Percentiles rank a stretch among this genome's conserved stretches.
These are phyloP conservation scores for Mobula hypostoma DNA, from an alignment of 2,113 vertebrate species.

Conservation along the genomic window DNA sequence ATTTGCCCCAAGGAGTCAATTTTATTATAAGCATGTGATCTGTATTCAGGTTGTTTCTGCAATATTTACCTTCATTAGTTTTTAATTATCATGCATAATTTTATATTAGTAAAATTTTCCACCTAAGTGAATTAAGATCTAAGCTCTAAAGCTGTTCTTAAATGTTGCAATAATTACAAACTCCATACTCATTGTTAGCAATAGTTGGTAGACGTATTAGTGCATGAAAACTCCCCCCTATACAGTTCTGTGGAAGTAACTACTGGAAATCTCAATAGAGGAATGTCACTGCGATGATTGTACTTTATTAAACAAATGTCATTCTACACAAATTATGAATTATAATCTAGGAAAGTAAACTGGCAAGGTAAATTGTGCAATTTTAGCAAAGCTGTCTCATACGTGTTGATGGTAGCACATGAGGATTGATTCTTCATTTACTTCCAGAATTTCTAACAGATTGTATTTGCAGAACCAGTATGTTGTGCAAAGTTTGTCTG, in stretches of 20 bases:
- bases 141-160: background rate
- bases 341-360: background rate
- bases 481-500: background rate
- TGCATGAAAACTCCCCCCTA: background rate
- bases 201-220: background rate
- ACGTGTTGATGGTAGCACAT: background rate
- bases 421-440: background rate
- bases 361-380: background rate
- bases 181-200: slow-evolving; percentile 21
- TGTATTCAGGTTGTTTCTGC: background rate
- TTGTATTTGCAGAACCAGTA: background rate
- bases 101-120: background rate
- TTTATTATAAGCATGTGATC: background rate
- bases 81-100: background rate
- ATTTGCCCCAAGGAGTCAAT: background rate
- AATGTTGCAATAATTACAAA: background rate
- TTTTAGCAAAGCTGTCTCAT: background rate
- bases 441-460: background rate
- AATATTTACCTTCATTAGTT: background rate
- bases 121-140: background rate
- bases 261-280: background rate
- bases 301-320: background rate
- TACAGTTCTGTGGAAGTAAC: background rate
- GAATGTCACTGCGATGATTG: background rate
- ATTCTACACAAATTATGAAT: background rate